Evolutionary conservation across 1,140 invertebrate genomes (phyloP), one percentile per base, ranked within the genome.

Genomic region (Diorhabda carinulata): DNA sequence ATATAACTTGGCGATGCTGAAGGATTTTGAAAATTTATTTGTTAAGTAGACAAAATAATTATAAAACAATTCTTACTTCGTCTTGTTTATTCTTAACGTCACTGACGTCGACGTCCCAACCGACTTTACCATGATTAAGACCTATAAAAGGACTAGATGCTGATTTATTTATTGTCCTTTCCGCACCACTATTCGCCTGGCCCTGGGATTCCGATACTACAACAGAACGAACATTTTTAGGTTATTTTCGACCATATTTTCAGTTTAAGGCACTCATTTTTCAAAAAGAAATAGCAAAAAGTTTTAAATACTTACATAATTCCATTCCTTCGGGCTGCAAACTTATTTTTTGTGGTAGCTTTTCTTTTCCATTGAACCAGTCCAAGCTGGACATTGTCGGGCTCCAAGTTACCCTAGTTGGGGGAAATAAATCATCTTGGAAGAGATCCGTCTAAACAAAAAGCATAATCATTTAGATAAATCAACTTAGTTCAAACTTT

Each of bases 381-480:
- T 91, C 89, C 0, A 82, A 77, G 66, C 87, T 87, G 25, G 85
- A 86, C 81, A 94, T 83, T 57, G 89, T 88, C 59, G 93, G 86
- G 80, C 89, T 86, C 95, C 95, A 96, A 73, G 90, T 92, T 57
- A 95, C 89, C 76, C 87, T 87, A 5, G 95, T 97, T 45, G 93
- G 92, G 61, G 96, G 95, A 80, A 96, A 98, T 25, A 98, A 82
- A 84, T 98, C 96, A 81, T 98, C 95, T 91, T 98, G 96, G 85
- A 98, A 98, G 73, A 95, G 86, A 79, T 97, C 94, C 74, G 88
- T 94, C 94, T 96, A 82, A 41, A 82, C 80, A 67, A 60, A 67
- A 59, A 8, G 8, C 5, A 52, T 25, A 25, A 25, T 25, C 25
- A 25, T 25, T 25, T 25, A 25, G 25, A 25, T 25, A 25, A 25